Conservation (phyloP, 2,797 vertebrate genomes). For the Salmo trutta region DNA sequence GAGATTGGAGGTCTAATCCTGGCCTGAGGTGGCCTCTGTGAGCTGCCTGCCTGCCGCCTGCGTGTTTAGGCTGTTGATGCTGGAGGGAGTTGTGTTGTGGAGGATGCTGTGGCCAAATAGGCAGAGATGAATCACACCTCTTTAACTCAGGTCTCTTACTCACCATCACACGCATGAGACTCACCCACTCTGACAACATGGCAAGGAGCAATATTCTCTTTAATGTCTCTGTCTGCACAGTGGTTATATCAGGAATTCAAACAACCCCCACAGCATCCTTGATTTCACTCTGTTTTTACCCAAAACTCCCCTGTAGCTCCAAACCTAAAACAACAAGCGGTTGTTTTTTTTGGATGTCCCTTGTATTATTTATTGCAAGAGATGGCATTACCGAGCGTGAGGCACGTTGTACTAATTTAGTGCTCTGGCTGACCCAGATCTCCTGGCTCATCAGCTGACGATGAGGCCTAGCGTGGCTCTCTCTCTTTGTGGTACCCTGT, state of each 20-base stretch:
- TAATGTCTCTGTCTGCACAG: neutral
- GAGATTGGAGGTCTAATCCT: conserved; percentile 16
- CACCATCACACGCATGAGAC: neutral
- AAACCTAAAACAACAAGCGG: neutral
- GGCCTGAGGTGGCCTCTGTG: conserved; percentile 13
- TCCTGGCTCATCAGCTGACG: neutral
- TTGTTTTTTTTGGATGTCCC: neutral
- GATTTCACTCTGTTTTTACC: neutral
- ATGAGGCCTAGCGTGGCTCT: neutral
- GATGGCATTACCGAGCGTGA: neutral
- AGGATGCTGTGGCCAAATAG: neutral
- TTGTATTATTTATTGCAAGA: conserved; percentile 1
- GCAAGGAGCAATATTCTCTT: neutral
- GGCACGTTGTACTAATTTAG: neutral
- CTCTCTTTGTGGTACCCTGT: neutral
- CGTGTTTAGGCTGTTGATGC: neutral
- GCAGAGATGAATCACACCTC: neutral
- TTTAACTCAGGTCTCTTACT: neutral
- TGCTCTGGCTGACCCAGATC: conserved; percentile 4
- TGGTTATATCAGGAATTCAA: neutral
- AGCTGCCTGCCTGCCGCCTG: neutral
- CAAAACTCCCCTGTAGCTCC: neutral
- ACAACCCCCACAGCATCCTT: neutral
- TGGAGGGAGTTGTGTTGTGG: neutral
- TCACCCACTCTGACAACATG: neutral